Conservation (phyloP, 2,797 vertebrate species). For the Takifugu rubripes region DNA sequence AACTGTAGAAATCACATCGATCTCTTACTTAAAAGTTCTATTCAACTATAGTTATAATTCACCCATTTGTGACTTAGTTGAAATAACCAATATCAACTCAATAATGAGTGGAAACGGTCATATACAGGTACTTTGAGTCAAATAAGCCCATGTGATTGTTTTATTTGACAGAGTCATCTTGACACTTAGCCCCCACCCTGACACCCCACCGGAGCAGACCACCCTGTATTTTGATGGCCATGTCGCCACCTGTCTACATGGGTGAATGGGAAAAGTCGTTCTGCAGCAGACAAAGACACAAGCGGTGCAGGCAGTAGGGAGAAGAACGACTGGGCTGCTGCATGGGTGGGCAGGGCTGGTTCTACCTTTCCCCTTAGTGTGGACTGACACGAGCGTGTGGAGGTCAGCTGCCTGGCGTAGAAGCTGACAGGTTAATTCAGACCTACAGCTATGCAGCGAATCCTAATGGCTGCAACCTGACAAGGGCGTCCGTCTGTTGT, state of each 20-base stretch:
- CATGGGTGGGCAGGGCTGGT: slow-evolving; percentile 49
- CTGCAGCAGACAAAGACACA: slow-evolving; percentile 24
- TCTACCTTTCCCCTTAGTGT: slow-evolving; percentile 33
- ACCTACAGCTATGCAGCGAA: slow-evolving; percentile 58
- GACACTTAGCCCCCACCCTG: slow-evolving; percentile 18
- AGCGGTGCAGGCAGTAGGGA: slow-evolving; percentile 5
- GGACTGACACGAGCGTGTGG: slow-evolving; percentile 41
- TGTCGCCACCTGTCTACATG: slow-evolving; percentile 12
- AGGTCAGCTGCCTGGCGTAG: slow-evolving; percentile 44
- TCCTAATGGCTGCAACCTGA: slow-evolving; percentile 58
- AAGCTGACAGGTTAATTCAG: slow-evolving; percentile 52
- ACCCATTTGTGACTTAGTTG: not conserved
- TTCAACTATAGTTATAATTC: not conserved
- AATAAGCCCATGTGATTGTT: not conserved
- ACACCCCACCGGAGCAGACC: slow-evolving; percentile 27
- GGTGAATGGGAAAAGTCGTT: slow-evolving; percentile 11
- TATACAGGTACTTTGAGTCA: not conserved
- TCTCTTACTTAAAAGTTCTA: not conserved
- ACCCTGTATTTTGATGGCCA: slow-evolving; percentile 10
- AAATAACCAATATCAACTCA: too few species aligned
- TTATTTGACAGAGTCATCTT: slow-evolving; percentile 14
- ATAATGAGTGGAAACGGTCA: not conserved
- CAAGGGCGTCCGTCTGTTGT: slow-evolving; percentile 31
- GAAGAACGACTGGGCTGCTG: slow-evolving; percentile 12
- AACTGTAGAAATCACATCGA: not conserved